A percentile compares a stretch with the other conserved stretches of the same genome.
phyloP scores from a whole-genome alignment of 1,140 invertebrate genomes.

The Zelostemma sp. region DNA sequence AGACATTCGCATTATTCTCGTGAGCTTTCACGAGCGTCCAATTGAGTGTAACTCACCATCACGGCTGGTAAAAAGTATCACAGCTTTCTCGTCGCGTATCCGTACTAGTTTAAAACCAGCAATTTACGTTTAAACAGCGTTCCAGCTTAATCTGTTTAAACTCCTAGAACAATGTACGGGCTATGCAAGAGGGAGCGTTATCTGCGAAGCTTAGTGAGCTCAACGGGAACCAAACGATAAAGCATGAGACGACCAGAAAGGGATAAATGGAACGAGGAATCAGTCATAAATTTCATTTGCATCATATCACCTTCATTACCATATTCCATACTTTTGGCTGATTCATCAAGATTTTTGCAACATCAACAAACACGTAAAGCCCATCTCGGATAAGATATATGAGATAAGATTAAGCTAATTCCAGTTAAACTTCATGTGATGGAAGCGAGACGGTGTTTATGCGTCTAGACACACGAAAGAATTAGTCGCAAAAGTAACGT shows the following conservation, averaged over 20 bases:
- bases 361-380: constrained; percentile 24
- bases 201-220: constrained; percentile 62
- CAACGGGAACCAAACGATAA: constrained; percentile 57
- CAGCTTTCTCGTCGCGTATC: constrained; percentile 37
- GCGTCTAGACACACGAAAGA: too few relatives aligned
- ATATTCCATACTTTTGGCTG: constrained; percentile 43
- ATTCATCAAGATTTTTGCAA: constrained; percentile 41
- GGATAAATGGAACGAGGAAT: constrained; percentile 46
- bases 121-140: constrained; percentile 66
- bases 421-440: too few relatives aligned
- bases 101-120: constrained; percentile 51
- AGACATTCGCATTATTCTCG: constrained; percentile 22
- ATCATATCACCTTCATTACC: constrained; percentile 50
- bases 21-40: constrained; percentile 19
- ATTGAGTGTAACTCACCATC: constrained; percentile 37
- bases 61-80: constrained; percentile 45
- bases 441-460: too few relatives aligned
- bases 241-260: constrained; percentile 52
- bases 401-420: background rate
- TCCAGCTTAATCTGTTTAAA: constrained; percentile 65
- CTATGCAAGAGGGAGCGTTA: constrained; percentile 53
- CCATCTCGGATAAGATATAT: background rate
- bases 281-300: constrained; percentile 51
- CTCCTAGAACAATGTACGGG: constrained; percentile 62
- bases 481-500: background rate